phyloP scores from a whole-genome alignment of 1,140 invertebrate genomes.

The Megathymus violae region DNA sequence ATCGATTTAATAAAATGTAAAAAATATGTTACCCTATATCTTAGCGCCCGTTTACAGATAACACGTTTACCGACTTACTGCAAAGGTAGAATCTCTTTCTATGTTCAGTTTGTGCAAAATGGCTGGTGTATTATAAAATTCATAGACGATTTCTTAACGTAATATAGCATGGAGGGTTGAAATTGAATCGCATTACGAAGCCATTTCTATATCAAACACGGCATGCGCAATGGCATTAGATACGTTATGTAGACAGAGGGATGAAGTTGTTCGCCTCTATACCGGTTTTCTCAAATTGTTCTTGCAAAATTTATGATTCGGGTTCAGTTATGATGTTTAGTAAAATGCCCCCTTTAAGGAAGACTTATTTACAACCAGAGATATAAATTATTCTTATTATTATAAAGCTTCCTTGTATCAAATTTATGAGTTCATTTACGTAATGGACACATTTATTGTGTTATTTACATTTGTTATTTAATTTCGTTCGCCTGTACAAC shows the following conservation, averaged over 20 bases:
- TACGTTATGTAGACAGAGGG: slow-evolving; percentile 32
- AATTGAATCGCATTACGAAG: slow-evolving; percentile 48
- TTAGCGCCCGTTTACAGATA: background rate
- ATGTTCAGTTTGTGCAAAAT: slow-evolving; percentile 19
- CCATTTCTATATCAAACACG: slow-evolving; percentile 45
- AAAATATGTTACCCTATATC: background rate
- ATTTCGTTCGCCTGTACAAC: background rate
- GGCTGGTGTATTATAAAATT: slow-evolving; percentile 42
- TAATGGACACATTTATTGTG: background rate
- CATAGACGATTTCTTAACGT: slow-evolving; percentile 43
- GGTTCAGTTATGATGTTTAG: slow-evolving; percentile 42
- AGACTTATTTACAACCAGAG: slow-evolving; percentile 16
- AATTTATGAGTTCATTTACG: background rate
- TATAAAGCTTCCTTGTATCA: background rate
- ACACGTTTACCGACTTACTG: slow-evolving; percentile 6
- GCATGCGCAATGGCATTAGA: slow-evolving; percentile 35
- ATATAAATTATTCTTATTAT: slow-evolving; percentile 10
- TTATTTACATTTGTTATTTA: background rate
- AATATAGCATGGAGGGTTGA: slow-evolving; percentile 33
- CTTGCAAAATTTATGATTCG: slow-evolving; percentile 42
- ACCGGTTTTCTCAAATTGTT: slow-evolving; percentile 41
- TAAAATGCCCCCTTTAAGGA: slow-evolving; percentile 28
- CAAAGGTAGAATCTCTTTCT: slow-evolving; percentile 19
- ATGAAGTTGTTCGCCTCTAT: slow-evolving; percentile 37
- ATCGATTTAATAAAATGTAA: background rate